Percentiles rank a stretch among this genome's conserved stretches.
phyloP scores from a whole-genome alignment of 2,888 invertebrate genomes.

The Glaucopsyche alexis region DNA sequence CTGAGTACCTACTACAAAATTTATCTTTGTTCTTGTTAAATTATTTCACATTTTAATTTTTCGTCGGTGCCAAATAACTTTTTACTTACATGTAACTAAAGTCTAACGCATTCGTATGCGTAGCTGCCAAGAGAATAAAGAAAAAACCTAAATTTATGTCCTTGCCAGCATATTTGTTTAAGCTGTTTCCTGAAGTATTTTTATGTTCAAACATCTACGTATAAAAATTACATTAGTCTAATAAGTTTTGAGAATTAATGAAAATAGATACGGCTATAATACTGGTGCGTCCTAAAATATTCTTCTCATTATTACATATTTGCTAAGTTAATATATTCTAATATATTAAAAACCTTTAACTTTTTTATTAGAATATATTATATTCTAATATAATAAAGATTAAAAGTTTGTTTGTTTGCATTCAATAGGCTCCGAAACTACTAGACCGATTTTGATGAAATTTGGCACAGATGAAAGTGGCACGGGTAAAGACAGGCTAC shows the following conservation, averaged over 20 bases:
- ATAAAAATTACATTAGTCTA: not conserved
- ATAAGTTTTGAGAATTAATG: not conserved
- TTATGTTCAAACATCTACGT: not conserved
- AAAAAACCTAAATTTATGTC: constrained; percentile 20
- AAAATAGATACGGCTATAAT: not conserved
- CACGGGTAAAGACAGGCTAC: too few relatives aligned
- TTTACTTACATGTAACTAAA: constrained; percentile 23
- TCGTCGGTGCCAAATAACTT: constrained; percentile 22
- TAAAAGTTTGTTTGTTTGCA: too few relatives aligned
- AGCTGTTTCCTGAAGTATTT: constrained; percentile 1
- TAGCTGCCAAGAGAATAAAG: constrained; percentile 26
- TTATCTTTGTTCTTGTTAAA: not conserved
- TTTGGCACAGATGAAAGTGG: too few relatives aligned
- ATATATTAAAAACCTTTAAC: too few relatives aligned
- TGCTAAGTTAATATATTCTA: not conserved
- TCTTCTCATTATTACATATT: not conserved
- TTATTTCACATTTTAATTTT: constrained; percentile 1
- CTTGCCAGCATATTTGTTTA: constrained; percentile 16
- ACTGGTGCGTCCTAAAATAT: not conserved
- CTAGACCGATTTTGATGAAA: too few relatives aligned
- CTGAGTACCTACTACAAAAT: too few relatives aligned
- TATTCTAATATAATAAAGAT: too few relatives aligned
- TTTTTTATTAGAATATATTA: too few relatives aligned
- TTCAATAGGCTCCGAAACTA: too few relatives aligned
- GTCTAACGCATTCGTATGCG: constrained; percentile 22